Conservation (phyloP, 92 coral and sea anemone genomes). For the Bergia sp. region DNA sequence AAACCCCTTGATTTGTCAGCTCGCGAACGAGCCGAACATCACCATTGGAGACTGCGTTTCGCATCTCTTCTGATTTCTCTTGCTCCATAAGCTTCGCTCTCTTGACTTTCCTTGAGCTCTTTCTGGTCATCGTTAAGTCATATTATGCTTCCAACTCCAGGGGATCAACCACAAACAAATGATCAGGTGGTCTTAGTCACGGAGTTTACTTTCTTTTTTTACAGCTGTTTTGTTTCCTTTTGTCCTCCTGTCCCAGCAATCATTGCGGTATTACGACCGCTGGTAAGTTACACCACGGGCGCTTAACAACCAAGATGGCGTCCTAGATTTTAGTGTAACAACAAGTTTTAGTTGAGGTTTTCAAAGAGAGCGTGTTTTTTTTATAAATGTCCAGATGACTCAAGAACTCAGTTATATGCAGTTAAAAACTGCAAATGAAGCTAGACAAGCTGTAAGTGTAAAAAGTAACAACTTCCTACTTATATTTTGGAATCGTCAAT, state of each 20-base stretch:
- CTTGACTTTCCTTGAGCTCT: slow-evolving; percentile 61
- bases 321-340: slow-evolving; percentile 14
- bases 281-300: slow-evolving; percentile 26
- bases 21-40: slow-evolving; percentile 86
- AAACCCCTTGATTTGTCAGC: slow-evolving; percentile 73
- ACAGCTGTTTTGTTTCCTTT: background rate
- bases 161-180: background rate
- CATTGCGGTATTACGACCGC: slow-evolving; percentile 51
- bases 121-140: slow-evolving; percentile 60
- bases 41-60: slow-evolving; percentile 85
- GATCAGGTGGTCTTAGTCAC: slow-evolving; percentile 34
- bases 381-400: slow-evolving; percentile 61
- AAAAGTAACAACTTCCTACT: background rate
- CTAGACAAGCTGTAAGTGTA: slow-evolving; percentile 82
- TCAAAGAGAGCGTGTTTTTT: background rate
- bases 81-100: slow-evolving; percentile 46
- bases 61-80: slow-evolving; percentile 61
- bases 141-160: background rate
- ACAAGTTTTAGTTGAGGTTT: background rate
- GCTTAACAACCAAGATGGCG: slow-evolving; percentile 73
- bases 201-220: slow-evolving; percentile 23
- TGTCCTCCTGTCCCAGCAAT: slow-evolving; percentile 49
- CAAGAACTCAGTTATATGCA: slow-evolving; percentile 96
- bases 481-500: background rate
- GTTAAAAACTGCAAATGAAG: slow-evolving; percentile 98